Base-by-base conservation (phyloP, 2,888 invertebrate species). In the Harpalus rubripes region DNA sequence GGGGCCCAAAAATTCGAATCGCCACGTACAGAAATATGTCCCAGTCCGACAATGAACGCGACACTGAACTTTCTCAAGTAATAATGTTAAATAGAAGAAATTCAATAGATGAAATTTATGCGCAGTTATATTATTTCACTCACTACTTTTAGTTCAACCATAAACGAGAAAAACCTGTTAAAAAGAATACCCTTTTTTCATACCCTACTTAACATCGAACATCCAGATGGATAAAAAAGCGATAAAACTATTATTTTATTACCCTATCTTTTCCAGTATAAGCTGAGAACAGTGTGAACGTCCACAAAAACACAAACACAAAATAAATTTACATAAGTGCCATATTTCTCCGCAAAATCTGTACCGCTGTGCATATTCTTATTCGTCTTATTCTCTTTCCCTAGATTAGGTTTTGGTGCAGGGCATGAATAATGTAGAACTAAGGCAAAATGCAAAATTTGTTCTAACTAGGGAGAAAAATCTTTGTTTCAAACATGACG, bases 281-380 rank as follows among this genome's bases (percentile, higher is more conserved):
- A 32, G 26, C 3, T 10, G 7, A n/a, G 10, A 68, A 39, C 39
- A 15, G 7, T 22, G 7, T 32, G 5, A 68, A 68, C 39, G 15
- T 32, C 32, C 39, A 68, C 68, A 68, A 68, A 68, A 68, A 68
- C 26, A 68, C 65, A 65, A 65, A 65, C 26, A 65, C 32, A n/a
- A 65, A 65, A 65, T 65, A 65, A 65, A 65, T 65, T 65, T 65
- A 12, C 68, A 68, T 39, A 39, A 39, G 5, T 32, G 15, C 26
- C 68, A 68, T 68, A 68, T 68, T 68, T 68, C 32, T 26, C 63
- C 68, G 32, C n/a, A 68, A 68, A 68, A 68, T 68, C 68, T 68
- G 68, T 32, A 7, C 68, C 39, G 10, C 15, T 39, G 68, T 68
- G 39, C 39, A 68, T 68, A 68, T 32, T 39, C 12, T n/a, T n/a